Evolutionary conservation across 35 echinoderm and acorn worm species (phyloP).

Genomic region (Amphiura filiformis): DNA sequence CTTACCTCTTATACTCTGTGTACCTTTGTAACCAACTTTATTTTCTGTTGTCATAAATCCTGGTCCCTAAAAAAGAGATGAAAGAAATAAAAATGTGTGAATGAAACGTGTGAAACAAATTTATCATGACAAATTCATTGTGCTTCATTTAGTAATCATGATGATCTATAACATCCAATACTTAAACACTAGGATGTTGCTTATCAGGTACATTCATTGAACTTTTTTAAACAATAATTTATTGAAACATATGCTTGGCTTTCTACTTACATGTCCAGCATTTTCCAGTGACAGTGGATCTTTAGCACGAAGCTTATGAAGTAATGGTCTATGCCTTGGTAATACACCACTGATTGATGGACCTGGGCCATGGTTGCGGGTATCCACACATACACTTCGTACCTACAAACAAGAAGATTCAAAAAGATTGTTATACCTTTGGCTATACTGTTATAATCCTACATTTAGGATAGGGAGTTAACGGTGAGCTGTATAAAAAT

Average conservation of each 20-base stretch:
- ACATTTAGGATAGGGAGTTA: too few relatives aligned
- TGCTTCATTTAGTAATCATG: too few relatives aligned
- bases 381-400: constrained; percentile 79
- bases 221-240: too few relatives aligned
- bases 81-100: neutral
- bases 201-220: too few relatives aligned
- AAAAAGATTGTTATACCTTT: too few relatives aligned
- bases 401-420: constrained; percentile 55
- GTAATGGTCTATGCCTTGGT: constrained; percentile 73
- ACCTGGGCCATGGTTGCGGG: constrained; percentile 76
- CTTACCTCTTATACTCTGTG: constrained; percentile 81
- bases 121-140: too few relatives aligned
- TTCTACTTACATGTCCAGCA: constrained; percentile 88
- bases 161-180: too few relatives aligned
- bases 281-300: constrained; percentile 87
- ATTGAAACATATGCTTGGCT: too few relatives aligned
- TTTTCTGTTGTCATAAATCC: constrained; percentile 86
- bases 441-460: too few relatives aligned
- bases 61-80: constrained; percentile 55
- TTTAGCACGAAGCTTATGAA: constrained; percentile 81
- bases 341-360: constrained; percentile 82
- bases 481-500: too few relatives aligned
- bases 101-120: too few relatives aligned
- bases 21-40: constrained; percentile 72
- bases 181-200: too few relatives aligned